These are phyloP conservation scores for Scortum barcoo DNA, from an alignment of 2,113 vertebrate species.

Conservation along the genomic window DNA sequence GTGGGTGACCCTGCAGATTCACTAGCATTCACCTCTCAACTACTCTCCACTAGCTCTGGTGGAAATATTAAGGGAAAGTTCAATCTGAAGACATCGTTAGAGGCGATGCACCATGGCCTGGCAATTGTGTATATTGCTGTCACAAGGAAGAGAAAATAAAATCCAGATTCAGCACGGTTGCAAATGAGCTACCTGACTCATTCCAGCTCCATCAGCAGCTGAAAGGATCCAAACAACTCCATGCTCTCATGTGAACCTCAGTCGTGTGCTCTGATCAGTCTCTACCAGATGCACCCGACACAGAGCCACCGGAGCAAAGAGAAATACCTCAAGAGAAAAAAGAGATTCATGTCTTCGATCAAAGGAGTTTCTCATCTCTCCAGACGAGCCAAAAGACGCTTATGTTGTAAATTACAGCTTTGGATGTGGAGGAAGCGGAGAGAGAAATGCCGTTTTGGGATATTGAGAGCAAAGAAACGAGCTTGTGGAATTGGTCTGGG, in stretches of 20 bases:
- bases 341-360: conserved; percentile 26
- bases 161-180: neutral
- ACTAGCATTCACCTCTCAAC: neutral
- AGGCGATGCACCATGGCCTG: neutral
- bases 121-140: neutral
- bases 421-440: conserved; percentile 74
- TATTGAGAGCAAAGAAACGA: conserved; percentile 29
- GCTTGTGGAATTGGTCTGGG: neutral
- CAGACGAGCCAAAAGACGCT: conserved; percentile 59
- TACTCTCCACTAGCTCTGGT: neutral
- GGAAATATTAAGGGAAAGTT: neutral
- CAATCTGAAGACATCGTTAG: neutral
- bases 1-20: neutral
- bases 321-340: conserved; percentile 27
- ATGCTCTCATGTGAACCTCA: conserved; percentile 20
- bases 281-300: conserved; percentile 34
- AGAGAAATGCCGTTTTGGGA: conserved; percentile 35
- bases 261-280: neutral
- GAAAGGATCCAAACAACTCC: neutral
- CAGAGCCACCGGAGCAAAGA: conserved; percentile 23
- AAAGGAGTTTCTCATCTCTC: conserved; percentile 60
- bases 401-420: conserved; percentile 62
- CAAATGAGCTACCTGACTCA: neutral
- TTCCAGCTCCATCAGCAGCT: neutral
- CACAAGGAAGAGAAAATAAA: neutral